Conservation (phyloP, 23 tunicate species). For the Corella eumyota region DNA sequence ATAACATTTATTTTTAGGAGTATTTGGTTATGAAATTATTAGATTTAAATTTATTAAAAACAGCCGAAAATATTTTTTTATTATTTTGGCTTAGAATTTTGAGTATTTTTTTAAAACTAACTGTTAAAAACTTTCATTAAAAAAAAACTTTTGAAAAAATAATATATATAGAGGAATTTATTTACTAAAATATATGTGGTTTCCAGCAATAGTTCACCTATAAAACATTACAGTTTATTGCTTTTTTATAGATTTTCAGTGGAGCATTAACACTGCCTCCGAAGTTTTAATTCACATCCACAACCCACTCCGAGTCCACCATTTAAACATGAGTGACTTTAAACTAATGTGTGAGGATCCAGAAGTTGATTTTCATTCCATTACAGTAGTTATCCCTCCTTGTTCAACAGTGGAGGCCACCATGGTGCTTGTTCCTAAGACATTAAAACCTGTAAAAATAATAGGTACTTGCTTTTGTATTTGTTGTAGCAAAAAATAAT, state of each 20-base stretch:
- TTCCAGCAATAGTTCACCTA: too few relatives aligned
- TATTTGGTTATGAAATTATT: too few relatives aligned
- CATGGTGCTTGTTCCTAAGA: conserved; percentile 23
- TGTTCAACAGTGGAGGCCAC: conserved; percentile 7
- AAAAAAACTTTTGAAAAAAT: too few relatives aligned
- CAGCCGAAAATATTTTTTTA: too few relatives aligned
- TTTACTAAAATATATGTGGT: too few relatives aligned
- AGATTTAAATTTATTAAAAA: too few relatives aligned
- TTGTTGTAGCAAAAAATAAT: neutral
- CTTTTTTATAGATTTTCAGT: conserved; percentile 48
- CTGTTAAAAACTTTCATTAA: too few relatives aligned
- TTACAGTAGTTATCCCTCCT: conserved; percentile 33
- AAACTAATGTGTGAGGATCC: conserved; percentile 29
- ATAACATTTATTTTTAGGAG: too few relatives aligned
- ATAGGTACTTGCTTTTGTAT: conserved; percentile 7
- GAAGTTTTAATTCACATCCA: conserved; percentile 11
- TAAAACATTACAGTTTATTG: neutral
- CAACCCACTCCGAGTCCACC: conserved; percentile 45
- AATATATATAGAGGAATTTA: too few relatives aligned
- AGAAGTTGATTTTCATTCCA: conserved; percentile 1
- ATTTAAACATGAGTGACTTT: conserved; percentile 19
- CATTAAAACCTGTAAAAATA: conserved; percentile 17
- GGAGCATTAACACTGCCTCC: conserved; percentile 46
- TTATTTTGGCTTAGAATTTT: too few relatives aligned
- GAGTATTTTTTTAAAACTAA: too few relatives aligned